Evolutionary conservation across 2,888 invertebrate species (phyloP).

Genomic region (Meteorus colon): DNA sequence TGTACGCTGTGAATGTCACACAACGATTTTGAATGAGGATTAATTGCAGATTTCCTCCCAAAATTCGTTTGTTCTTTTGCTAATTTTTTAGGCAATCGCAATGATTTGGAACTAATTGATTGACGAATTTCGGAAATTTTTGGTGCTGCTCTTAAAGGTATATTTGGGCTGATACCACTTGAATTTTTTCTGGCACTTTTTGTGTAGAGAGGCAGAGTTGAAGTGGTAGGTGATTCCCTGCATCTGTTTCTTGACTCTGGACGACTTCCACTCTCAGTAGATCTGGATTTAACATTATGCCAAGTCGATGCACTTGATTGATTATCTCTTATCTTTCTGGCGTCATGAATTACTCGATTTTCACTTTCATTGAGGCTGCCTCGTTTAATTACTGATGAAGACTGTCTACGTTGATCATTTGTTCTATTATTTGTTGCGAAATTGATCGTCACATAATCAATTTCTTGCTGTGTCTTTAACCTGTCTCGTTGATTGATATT

Average conservation of each 20-base stretch:
- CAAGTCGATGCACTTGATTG: slow-evolving; percentile 22
- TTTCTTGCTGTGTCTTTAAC: background rate
- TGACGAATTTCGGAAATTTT: slow-evolving; percentile 44
- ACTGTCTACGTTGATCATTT: background rate
- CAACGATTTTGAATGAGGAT: slow-evolving; percentile 54
- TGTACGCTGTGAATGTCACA: slow-evolving; percentile 57
- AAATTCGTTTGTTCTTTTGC: slow-evolving; percentile 61
- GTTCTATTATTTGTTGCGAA: background rate
- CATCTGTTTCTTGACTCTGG: slow-evolving; percentile 31
- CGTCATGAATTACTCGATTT: slow-evolving; percentile 33
- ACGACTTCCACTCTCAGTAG: slow-evolving; percentile 40
- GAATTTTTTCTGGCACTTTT: slow-evolving; percentile 62
- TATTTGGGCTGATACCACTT: slow-evolving; percentile 47
- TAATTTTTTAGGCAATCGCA: slow-evolving; percentile 50
- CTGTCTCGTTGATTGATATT: background rate
- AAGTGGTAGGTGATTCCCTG: slow-evolving; percentile 48
- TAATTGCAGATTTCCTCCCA: slow-evolving; percentile 54
- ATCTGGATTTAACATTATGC: slow-evolving; percentile 41
- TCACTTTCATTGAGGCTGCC: slow-evolving; percentile 34
- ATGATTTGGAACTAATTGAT: slow-evolving; percentile 40
- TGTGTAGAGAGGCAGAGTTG: slow-evolving; percentile 64
- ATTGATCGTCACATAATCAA: slow-evolving; percentile 7
- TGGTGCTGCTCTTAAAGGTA: slow-evolving; percentile 56
- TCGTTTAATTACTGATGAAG: slow-evolving; percentile 8
- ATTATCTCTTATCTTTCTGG: slow-evolving; percentile 21